These are phyloP conservation scores for Campylomormyrus numenius DNA, from an alignment of 2,113 vertebrate species.

Conservation along the genomic window DNA sequence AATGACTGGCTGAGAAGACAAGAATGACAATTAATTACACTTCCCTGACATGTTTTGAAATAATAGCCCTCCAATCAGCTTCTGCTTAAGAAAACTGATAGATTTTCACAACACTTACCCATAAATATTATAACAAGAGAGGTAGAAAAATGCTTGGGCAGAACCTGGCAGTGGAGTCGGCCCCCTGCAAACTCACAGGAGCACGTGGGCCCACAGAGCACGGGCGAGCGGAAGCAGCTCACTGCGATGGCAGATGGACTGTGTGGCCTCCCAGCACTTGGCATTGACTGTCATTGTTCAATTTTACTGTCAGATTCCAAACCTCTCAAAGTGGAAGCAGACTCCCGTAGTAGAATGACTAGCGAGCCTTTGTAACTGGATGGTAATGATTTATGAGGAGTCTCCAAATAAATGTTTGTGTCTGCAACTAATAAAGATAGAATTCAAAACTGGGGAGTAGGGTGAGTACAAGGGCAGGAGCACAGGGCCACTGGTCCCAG, in stretches of 20 bases:
- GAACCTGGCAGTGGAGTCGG: not conserved
- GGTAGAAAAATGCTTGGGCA: not conserved
- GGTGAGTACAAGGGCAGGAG: not conserved
- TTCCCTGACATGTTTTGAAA: not conserved
- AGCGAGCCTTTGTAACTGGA: not conserved
- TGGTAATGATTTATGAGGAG: not conserved
- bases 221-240: not conserved
- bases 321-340: not conserved
- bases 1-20: not conserved
- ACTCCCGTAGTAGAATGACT: not conserved
- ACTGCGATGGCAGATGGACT: not conserved
- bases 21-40: not conserved
- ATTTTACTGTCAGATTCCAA: not conserved
- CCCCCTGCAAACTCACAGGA: slow-evolving; percentile 5
- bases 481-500: not conserved
- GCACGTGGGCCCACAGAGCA: not conserved
- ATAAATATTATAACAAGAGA: not conserved
- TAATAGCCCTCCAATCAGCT: not conserved
- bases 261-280: not conserved
- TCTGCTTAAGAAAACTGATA: not conserved
- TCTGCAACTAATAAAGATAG: not conserved
- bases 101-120: not conserved
- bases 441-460: not conserved
- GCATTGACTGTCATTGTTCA: not conserved
- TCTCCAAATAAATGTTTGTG: not conserved